phyloP scores from a whole-genome alignment of 2,797 vertebrate species.

The Epinephelus awoara region DNA sequence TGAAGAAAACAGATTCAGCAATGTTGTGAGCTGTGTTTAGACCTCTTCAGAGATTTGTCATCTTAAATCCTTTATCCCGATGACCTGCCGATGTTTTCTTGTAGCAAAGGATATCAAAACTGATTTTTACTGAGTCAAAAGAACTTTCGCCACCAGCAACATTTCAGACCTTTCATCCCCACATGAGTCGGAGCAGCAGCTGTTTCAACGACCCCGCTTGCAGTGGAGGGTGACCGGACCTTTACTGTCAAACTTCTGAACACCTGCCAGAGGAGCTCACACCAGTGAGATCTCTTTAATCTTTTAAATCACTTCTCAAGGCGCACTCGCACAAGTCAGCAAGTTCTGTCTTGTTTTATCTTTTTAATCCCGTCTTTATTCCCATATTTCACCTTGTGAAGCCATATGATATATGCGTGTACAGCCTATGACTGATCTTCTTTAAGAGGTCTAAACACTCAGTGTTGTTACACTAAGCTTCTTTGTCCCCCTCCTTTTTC shows the following conservation, averaged over 20 bases:
- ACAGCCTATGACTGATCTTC: background rate
- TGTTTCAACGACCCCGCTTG: conserved; percentile 31
- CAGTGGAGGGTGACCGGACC: conserved; percentile 39
- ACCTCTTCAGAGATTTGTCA: conserved; percentile 5
- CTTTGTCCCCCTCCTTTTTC: background rate
- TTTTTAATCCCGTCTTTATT: background rate
- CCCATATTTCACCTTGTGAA: background rate
- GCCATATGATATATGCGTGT: background rate
- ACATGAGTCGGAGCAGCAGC: conserved; percentile 32
- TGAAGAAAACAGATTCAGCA: background rate
- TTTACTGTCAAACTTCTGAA: conserved; percentile 57
- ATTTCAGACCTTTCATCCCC: conserved; percentile 54
- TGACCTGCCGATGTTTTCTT: conserved; percentile 9
- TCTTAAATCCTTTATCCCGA: conserved; percentile 9
- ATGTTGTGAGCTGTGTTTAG: background rate
- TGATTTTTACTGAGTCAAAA: conserved; percentile 10
- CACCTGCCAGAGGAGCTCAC: conserved; percentile 54
- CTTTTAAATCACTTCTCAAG: conserved; percentile 34
- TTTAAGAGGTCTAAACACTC: too few species aligned
- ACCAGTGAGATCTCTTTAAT: conserved; percentile 43
- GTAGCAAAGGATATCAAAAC: conserved; percentile 1
- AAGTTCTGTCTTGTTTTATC: background rate
- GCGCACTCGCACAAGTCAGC: background rate
- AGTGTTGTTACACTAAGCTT: background rate
- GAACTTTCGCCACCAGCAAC: conserved; percentile 28